Percentiles rank a stretch among this genome's conserved stretches.
These are phyloP conservation scores for Cremastobaeus sp. DNA, from an alignment of 2,888 invertebrate species.

Conservation along the genomic window DNA sequence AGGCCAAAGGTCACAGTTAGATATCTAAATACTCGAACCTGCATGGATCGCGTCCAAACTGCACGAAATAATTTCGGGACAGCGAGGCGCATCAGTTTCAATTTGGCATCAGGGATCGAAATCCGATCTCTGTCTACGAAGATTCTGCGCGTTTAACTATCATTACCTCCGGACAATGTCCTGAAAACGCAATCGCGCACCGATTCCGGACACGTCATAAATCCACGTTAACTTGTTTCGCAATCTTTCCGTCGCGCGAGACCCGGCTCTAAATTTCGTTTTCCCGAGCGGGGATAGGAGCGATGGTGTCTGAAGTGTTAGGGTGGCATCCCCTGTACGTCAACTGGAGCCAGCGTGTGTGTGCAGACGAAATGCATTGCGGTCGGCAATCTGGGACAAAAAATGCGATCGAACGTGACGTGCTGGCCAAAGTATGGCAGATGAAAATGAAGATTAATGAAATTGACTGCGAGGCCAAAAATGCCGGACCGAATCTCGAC, in stretches of 20 bases:
- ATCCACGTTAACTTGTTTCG: constrained; percentile 51
- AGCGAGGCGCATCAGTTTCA: too few relatives aligned
- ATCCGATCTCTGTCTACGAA: too few relatives aligned
- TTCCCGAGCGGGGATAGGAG: constrained; percentile 5
- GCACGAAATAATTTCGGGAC: too few relatives aligned
- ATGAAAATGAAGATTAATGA: constrained; percentile 16
- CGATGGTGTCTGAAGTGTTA: constrained; percentile 65
- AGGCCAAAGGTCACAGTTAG: too few relatives aligned
- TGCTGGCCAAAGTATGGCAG: constrained; percentile 5
- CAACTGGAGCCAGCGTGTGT: too few relatives aligned
- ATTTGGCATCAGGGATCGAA: too few relatives aligned
- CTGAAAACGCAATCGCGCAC: constrained; percentile 29
- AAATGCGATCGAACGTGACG: constrained; percentile 48
- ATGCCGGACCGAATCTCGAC: too few relatives aligned
- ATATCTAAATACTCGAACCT: too few relatives aligned
- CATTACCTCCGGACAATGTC: constrained; percentile 18
- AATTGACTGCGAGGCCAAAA: too few relatives aligned
- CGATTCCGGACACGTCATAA: constrained; percentile 49
- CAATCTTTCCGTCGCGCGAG: constrained; percentile 45
- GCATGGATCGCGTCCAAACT: too few relatives aligned
- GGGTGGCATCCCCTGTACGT: constrained; percentile 63
- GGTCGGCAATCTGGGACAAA: constrained; percentile 28
- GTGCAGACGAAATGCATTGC: constrained; percentile 43
- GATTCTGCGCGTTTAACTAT: too few relatives aligned
- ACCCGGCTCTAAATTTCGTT: constrained; percentile 53